Evolutionary conservation across 2,888 invertebrate species (phyloP).

Genomic region (Agrilus cyanescens): DNA sequence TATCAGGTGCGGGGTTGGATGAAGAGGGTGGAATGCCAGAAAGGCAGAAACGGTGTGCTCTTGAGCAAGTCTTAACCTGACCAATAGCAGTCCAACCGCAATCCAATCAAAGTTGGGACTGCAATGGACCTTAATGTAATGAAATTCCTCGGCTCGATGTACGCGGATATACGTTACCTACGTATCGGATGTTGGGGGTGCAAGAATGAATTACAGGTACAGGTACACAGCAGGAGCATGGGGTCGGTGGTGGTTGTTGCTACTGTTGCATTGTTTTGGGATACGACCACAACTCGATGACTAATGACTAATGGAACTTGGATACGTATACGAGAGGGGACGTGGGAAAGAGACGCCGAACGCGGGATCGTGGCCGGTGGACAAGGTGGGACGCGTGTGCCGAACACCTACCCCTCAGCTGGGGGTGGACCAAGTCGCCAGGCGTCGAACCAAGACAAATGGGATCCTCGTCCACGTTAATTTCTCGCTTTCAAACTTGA

Average conservation of each 20-base stretch:
- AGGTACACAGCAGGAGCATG: conserved; percentile 27
- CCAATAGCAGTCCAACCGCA: conserved; percentile 4
- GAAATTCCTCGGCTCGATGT: conserved; percentile 26
- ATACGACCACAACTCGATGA: conserved; percentile 34
- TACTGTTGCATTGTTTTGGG: conserved; percentile 32
- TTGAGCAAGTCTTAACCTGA: too few relatives aligned
- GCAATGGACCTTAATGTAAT: conserved; percentile 32
- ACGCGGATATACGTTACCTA: too few relatives aligned
- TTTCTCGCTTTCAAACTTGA: conserved; percentile 34
- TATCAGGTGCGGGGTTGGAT: too few relatives aligned
- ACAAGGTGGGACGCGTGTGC: too few relatives aligned
- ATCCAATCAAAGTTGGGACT: conserved; percentile 28
- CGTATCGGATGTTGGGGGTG: conserved; percentile 21
- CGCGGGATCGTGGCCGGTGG: conserved; percentile 13
- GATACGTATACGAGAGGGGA: conserved; percentile 1
- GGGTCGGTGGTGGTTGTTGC: conserved; percentile 19
- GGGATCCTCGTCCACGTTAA: conserved; percentile 36
- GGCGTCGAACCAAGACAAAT: conserved; percentile 36
- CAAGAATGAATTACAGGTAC: conserved; percentile 6
- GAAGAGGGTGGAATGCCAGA: too few relatives aligned
- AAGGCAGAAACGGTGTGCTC: too few relatives aligned
- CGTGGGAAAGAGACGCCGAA: neutral
- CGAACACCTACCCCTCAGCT: too few relatives aligned
- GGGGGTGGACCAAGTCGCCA: conserved; percentile 11
- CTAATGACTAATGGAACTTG: conserved; percentile 23